Evolutionary conservation across 2,888 invertebrate genomes (phyloP).

Genomic region (Petrophora chlorosata): DNA sequence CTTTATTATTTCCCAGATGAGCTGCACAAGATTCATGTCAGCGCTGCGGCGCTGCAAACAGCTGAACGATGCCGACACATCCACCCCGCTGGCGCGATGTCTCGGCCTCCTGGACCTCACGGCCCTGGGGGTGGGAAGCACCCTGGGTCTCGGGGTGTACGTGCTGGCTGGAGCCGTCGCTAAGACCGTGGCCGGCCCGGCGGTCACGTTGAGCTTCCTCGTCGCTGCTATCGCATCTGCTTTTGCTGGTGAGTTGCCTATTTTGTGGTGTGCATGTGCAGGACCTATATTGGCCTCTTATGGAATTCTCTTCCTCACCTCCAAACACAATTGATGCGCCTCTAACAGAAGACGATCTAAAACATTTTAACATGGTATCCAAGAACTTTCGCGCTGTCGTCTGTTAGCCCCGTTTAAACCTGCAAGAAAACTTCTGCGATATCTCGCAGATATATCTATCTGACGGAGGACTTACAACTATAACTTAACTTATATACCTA

Average conservation of each 20-base stretch:
- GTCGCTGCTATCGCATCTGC: slow-evolving; percentile 96
- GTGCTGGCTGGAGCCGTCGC: slow-evolving; percentile 96
- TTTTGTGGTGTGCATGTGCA: no score
- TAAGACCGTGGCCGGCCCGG: slow-evolving; percentile 94
- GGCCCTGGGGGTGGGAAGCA: slow-evolving; percentile 93
- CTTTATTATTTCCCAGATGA: slow-evolving; percentile 58
- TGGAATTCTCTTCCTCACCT: no score
- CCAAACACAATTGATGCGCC: no score
- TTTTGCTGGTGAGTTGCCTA: slow-evolving; percentile 88
- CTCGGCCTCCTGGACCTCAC: slow-evolving; percentile 93
- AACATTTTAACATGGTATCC: no score
- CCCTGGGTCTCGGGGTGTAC: slow-evolving; percentile 97
- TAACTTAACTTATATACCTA: no score
- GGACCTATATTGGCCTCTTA: neutral
- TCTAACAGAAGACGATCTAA: no score
- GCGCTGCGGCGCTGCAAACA: slow-evolving; percentile 78
- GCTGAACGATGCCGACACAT: slow-evolving; percentile 62
- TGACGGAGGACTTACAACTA: no score
- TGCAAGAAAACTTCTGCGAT: no score
- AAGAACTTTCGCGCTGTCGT: no score
- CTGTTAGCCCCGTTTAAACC: no score
- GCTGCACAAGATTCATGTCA: slow-evolving; percentile 55
- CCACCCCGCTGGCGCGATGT: slow-evolving; percentile 85
- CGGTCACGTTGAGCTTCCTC: slow-evolving; percentile 94
- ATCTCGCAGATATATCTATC: no score